Conservation (phyloP, 2,797 vertebrate species). For the Emys orbicularis region DNA sequence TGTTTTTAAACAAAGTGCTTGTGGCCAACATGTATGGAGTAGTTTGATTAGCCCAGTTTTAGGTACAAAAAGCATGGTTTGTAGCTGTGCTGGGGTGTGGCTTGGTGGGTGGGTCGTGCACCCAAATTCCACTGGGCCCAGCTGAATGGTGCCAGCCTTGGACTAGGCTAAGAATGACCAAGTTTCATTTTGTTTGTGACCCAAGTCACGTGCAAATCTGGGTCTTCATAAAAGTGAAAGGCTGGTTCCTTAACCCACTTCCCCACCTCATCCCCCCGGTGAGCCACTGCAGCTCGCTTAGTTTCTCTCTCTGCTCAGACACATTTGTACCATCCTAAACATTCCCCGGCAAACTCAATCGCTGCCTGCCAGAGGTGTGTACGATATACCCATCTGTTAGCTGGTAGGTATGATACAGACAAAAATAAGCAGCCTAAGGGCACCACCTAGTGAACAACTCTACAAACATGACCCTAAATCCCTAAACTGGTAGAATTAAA, state of each 20-base stretch:
- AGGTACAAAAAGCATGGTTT: accelerated
- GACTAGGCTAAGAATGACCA: not conserved
- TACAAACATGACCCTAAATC: not conserved
- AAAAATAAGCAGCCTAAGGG: constrained; percentile 60
- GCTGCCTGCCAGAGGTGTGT: not conserved
- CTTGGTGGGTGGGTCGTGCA: not conserved
- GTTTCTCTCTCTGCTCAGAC: not conserved
- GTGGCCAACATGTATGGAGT: accelerated
- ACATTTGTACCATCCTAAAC: not conserved
- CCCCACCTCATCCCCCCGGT: not conserved
- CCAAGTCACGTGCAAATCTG: not conserved
- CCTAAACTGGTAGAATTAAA: not conserved
- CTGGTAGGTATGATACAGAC: not conserved
- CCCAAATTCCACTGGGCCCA: no score
- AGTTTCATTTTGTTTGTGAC: not conserved
- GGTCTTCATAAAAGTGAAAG: not conserved
- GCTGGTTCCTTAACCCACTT: accelerated
- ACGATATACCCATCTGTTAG: not conserved
- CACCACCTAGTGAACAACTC: constrained; percentile 70
- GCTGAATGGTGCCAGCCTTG: no score
- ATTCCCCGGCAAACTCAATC: not conserved
- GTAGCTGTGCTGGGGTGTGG: not conserved
- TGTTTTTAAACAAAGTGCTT: not conserved
- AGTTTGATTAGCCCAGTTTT: not conserved
- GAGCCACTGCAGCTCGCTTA: not conserved